A percentile compares a stretch with the other conserved stretches of the same genome.
Conservation (phyloP, 92 coral and sea anemone species). For the Porites cylindrica region DNA sequence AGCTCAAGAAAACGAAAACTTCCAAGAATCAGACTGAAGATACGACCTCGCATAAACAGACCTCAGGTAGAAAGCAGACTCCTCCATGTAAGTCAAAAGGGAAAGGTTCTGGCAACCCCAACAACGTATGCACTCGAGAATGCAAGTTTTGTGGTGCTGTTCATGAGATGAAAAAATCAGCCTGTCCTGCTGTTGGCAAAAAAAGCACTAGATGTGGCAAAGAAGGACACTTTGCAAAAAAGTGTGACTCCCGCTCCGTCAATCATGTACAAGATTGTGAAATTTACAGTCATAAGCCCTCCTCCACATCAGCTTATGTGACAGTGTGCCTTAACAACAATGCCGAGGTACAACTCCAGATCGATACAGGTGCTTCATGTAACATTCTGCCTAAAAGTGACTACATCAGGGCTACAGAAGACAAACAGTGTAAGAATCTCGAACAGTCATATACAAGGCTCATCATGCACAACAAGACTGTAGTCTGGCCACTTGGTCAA, state of each 20-base stretch:
- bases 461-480: constrained; percentile 36
- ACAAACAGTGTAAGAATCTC: constrained; percentile 34
- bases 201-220: no score
- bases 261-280: constrained; percentile 47
- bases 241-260: constrained; percentile 33
- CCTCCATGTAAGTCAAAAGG: neutral
- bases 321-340: constrained; percentile 15
- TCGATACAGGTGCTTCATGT: constrained; percentile 13
- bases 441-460: constrained; percentile 30
- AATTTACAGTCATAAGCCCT: constrained; percentile 47
- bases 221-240: constrained; percentile 14
- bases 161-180: constrained; percentile 35
- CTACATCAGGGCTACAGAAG: constrained; percentile 24
- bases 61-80: neutral
- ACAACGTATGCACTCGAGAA: neutral
- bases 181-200: neutral
- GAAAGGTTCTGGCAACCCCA: neutral
- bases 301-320: constrained; percentile 26
- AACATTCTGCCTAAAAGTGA: constrained; percentile 31
- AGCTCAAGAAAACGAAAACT: neutral
- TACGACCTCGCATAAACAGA: neutral
- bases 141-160: constrained; percentile 21
- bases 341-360: no score
- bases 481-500: constrained; percentile 19
- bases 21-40: neutral